Evolutionary conservation across 2,888 invertebrate genomes (phyloP).

Genomic region (Hirudinaria manillensis): DNA sequence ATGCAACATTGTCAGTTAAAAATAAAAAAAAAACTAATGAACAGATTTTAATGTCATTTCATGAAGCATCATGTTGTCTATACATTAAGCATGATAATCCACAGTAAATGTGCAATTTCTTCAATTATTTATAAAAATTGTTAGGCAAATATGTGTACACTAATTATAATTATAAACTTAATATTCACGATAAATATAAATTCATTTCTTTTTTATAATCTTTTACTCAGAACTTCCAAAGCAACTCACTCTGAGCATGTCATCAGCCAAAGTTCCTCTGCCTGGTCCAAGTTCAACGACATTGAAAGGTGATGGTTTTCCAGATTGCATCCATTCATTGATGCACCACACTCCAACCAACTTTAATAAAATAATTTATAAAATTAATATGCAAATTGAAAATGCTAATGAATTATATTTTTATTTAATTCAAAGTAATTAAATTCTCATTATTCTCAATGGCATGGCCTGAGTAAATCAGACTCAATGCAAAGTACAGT

Average conservation of each 20-base stretch:
- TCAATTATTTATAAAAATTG: too few species aligned
- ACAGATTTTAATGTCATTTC: too few species aligned
- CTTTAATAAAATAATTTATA: constrained; percentile 53
- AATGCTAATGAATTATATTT: neutral
- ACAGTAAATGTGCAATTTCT: too few species aligned
- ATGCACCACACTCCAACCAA: constrained; percentile 82
- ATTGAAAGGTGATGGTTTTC: constrained; percentile 67
- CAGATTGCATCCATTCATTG: constrained; percentile 72
- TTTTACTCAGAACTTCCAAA: too few species aligned
- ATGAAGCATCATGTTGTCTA: too few species aligned
- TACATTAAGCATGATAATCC: too few species aligned
- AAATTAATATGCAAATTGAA: neutral
- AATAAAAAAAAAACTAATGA: constrained; percentile 11
- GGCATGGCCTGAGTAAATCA: too few species aligned
- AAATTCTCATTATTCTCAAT: neutral
- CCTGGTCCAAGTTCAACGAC: constrained; percentile 94
- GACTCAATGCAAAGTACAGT: too few species aligned
- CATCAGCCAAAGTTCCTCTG: constrained; percentile 76
- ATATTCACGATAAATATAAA: too few species aligned
- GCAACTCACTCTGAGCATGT: constrained; percentile 70
- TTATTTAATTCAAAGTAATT: neutral
- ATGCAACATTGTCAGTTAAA: neutral
- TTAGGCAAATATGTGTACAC: too few species aligned
- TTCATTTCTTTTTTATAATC: too few species aligned
- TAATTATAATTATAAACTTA: too few species aligned